Evolutionary conservation across 2,888 invertebrate genomes (phyloP).

Genomic region (Cynaeus angustus): DNA sequence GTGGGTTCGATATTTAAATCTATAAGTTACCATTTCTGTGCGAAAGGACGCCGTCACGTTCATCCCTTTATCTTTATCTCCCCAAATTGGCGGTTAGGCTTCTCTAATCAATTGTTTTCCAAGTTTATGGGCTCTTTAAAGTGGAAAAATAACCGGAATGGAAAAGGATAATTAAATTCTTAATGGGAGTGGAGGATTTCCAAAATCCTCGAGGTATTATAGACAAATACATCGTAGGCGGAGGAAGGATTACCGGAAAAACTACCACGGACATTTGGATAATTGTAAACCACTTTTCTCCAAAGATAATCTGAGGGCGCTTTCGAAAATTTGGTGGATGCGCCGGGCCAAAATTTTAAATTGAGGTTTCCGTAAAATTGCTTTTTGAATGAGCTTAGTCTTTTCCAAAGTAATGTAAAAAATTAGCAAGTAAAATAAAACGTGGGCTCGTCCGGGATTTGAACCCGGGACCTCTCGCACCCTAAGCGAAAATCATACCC

Average conservation of each 20-base stretch:
- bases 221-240: too few relatives aligned
- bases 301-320: background rate
- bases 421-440: background rate
- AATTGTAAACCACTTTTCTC: background rate
- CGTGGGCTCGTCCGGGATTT: constrained; percentile 68
- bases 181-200: constrained; percentile 6
- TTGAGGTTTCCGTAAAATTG: too few relatives aligned
- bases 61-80: constrained; percentile 44
- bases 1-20: constrained; percentile 54
- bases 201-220: background rate
- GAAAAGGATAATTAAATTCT: constrained; percentile 4
- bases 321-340: background rate
- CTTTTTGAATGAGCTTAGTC: too few relatives aligned
- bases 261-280: too few relatives aligned
- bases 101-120: constrained; percentile 53
- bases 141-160: constrained; percentile 37
- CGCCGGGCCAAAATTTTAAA: background rate
- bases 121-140: constrained; percentile 44
- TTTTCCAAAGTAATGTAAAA: too few relatives aligned
- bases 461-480: constrained; percentile 72
- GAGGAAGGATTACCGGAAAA: too few relatives aligned
- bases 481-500: constrained; percentile 72
- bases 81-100: constrained; percentile 52
- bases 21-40: constrained; percentile 49
- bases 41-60: constrained; percentile 41